These are phyloP conservation scores for Cephus nigrinus DNA, from an alignment of 2,888 invertebrate genomes.

Conservation along the genomic window DNA sequence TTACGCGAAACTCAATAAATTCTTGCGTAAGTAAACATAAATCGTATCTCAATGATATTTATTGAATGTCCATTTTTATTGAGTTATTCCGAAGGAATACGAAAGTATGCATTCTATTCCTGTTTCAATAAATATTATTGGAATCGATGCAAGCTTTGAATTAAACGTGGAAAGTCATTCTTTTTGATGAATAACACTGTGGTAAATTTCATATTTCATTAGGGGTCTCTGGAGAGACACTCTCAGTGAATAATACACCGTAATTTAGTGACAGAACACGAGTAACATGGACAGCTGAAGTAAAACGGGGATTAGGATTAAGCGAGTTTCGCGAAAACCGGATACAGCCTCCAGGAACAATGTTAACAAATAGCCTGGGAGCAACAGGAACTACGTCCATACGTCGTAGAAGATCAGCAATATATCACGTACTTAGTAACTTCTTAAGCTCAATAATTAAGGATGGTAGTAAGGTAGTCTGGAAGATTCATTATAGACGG, in stretches of 20 bases:
- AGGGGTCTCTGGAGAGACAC: neutral
- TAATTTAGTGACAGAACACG: neutral
- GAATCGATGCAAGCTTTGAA: neutral
- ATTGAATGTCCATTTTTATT: neutral
- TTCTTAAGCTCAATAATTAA: slow-evolving; percentile 2
- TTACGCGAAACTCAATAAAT: too few species aligned
- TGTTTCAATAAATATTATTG: neutral
- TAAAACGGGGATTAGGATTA: neutral
- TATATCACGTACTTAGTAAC: neutral
- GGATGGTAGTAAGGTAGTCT: neutral
- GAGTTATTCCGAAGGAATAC: neutral
- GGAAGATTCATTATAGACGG: neutral
- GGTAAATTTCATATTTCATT: neutral
- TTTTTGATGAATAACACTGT: too few species aligned
- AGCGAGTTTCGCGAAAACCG: neutral
- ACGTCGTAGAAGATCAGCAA: neutral
- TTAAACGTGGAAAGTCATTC: neutral
- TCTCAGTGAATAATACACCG: neutral
- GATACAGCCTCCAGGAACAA: neutral
- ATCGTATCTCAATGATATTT: neutral
- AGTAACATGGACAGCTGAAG: neutral
- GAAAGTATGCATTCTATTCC: neutral
- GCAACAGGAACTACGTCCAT: neutral
- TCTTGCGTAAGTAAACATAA: neutral
- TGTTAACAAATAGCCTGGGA: neutral